phyloP scores from a whole-genome alignment of 1,140 invertebrate species.

The Diorhabda sublineata region DNA sequence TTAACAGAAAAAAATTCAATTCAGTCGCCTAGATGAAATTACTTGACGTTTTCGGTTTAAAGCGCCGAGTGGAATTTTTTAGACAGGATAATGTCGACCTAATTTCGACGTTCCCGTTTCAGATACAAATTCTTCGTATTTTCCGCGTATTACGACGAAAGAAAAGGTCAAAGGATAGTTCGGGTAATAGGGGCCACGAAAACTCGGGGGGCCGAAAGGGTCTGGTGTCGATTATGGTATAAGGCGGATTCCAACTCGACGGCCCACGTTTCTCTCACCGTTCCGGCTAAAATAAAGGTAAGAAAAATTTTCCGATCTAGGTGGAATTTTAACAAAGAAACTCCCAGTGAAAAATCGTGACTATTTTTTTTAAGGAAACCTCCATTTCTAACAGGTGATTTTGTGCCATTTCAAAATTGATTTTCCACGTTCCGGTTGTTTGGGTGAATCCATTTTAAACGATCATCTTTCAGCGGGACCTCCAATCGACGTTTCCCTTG shows the following conservation, averaged over 20 bases:
- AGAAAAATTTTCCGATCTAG: conserved; percentile 16
- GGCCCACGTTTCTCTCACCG: conserved; percentile 59
- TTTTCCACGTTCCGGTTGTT: too few relatives aligned
- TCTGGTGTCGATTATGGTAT: conserved; percentile 84
- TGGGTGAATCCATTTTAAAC: too few relatives aligned
- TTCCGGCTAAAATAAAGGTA: conserved; percentile 74
- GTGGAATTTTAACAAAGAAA: not conserved
- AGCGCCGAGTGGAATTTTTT: not conserved
- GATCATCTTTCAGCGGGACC: too few relatives aligned
- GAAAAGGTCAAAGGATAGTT: conserved; percentile 64
- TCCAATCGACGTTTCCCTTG: too few relatives aligned
- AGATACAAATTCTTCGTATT: conserved; percentile 89
- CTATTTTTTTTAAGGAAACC: too few relatives aligned
- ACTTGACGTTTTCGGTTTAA: not conserved
- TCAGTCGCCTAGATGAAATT: not conserved
- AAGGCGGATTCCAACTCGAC: conserved; percentile 42
- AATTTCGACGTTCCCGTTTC: conserved; percentile 25
- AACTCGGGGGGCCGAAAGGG: conserved; percentile 74
- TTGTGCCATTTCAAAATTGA: too few relatives aligned
- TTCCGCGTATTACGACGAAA: conserved; percentile 79
- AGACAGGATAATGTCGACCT: not conserved
- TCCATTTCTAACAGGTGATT: too few relatives aligned
- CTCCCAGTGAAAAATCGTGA: not conserved
- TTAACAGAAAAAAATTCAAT: too few relatives aligned
- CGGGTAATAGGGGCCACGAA: conserved; percentile 83